These are phyloP conservation scores for Orthonychiurus folsomi DNA, from an alignment of 2,888 invertebrate species.

Conservation along the genomic window DNA sequence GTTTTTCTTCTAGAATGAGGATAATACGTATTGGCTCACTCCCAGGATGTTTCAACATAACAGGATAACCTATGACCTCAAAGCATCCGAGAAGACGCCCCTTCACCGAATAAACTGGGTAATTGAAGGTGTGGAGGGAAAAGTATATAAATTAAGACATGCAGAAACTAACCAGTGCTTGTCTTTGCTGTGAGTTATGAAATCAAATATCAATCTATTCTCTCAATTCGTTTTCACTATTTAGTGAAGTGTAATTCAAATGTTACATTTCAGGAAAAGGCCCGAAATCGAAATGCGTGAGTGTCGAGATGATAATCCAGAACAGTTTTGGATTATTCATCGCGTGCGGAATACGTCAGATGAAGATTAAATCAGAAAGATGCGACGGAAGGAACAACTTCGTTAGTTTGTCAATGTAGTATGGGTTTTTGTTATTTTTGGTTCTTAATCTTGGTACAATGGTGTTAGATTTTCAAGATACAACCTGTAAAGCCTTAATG, in stretches of 20 bases:
- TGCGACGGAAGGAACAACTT: neutral
- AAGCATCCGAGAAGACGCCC: neutral
- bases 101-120: neutral
- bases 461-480: too few relatives aligned
- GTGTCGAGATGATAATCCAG: constrained; percentile 2
- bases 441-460: too few relatives aligned
- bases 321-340: constrained; percentile 11
- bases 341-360: neutral
- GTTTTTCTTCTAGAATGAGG: constrained; percentile 9
- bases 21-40: constrained; percentile 8
- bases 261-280: neutral
- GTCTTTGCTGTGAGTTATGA: constrained; percentile 8
- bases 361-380: constrained; percentile 1
- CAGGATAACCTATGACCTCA: constrained; percentile 1
- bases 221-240: neutral
- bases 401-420: neutral
- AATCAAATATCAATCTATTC: neutral
- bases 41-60: constrained; percentile 7
- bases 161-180: neutral
- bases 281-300: constrained; percentile 3
- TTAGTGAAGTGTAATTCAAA: neutral
- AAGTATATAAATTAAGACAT: constrained; percentile 8
- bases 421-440: too few relatives aligned
- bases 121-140: constrained; percentile 6
- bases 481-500: too few relatives aligned